Base-by-base conservation (phyloP, 1,140 invertebrate species). In the Procambarus clarkii region DNA sequence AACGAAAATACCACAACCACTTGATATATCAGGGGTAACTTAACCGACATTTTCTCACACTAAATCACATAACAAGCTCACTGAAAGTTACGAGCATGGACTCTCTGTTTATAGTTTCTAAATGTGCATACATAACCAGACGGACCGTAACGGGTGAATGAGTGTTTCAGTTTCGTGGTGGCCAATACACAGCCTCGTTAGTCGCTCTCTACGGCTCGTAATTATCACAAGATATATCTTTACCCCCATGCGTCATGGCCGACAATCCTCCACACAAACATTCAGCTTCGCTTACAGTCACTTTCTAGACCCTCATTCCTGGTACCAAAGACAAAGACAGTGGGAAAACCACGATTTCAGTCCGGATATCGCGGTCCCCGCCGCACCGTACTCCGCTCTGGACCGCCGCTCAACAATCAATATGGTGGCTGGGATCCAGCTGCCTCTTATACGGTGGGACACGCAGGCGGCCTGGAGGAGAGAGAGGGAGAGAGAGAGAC, bases 351-450 rank as follows among this genome's bases (percentile, higher is more conserved):
- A 74, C 69, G 69, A 74, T 34, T 74, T 74, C 69, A 34, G 69
- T 74, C n/a, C 69, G 21, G 69, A 74, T 74, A 34, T 74, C 69
- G 69, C 69, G 69, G 69, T 44, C 34, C 3, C 5, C 69, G 69
- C 69, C n/a, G 69, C 69, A 11, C 69, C n/a, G 69, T 74, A 34
- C 24, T 74, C 69, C 64, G 1, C 69, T 74, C 69, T 74, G 69
- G 69, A 24, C 69, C 7, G 69, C 24, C n/a, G 69, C 69, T 74
- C 69, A 7, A 74, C 69, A 74, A 74, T 74, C 69, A 74, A 74
- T 74, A 74, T 74, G 69, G 69, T 34, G 24, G 69, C 69, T 5
- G 69, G 8, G n/a, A 34, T 34, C 69, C 69, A 34, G n/a, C 69
- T 34, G 24, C 69, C 69, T 34, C 69, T 74, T 34, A 74, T 74